These are phyloP conservation scores for Cyprinella venusta DNA, from an alignment of 2,797 vertebrate genomes.

Conservation along the genomic window DNA sequence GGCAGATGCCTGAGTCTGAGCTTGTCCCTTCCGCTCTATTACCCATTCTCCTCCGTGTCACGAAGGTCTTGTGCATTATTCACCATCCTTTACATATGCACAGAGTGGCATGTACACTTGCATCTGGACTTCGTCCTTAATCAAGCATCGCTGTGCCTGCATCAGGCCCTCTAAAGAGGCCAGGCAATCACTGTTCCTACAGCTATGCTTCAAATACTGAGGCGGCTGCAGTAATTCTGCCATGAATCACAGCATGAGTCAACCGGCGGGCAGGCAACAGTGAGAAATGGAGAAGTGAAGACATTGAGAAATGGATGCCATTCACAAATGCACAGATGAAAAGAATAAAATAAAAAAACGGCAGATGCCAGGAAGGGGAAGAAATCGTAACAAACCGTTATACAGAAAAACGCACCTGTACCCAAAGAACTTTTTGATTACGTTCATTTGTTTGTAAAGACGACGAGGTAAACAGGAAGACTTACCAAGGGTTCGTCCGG, in stretches of 20 bases:
- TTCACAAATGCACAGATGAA: slow-evolving; percentile 26
- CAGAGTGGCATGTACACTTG: slow-evolving; percentile 28
- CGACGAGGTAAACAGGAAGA: slow-evolving; percentile 58
- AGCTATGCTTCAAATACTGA: slow-evolving; percentile 28
- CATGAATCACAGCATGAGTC: slow-evolving; percentile 52
- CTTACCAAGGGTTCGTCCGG: slow-evolving; percentile 30
- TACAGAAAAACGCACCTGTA: slow-evolving; percentile 35
- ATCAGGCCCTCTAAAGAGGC: slow-evolving; percentile 41
- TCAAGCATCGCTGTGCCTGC: slow-evolving; percentile 37
- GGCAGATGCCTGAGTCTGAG: not conserved
- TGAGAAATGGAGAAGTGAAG: slow-evolving; percentile 36
- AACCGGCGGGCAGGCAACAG: slow-evolving; percentile 32
- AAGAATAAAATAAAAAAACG: not conserved
- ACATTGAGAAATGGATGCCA: slow-evolving; percentile 46
- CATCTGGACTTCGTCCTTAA: slow-evolving; percentile 40
- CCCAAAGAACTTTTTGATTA: slow-evolving; percentile 33
- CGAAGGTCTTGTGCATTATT: slow-evolving; percentile 53
- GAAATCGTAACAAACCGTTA: not conserved
- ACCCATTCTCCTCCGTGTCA: slow-evolving; percentile 36
- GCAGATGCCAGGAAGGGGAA: slow-evolving; percentile 42
- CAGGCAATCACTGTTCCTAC: slow-evolving; percentile 49
- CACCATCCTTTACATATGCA: slow-evolving; percentile 50
- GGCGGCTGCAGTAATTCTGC: slow-evolving; percentile 39
- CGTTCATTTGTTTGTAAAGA: slow-evolving; percentile 22
- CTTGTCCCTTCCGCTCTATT: slow-evolving; percentile 3